Percentiles rank a stretch among this genome's conserved stretches.
phyloP scores from a whole-genome alignment of 2,888 invertebrate genomes.

The Synergus gifuensis region DNA sequence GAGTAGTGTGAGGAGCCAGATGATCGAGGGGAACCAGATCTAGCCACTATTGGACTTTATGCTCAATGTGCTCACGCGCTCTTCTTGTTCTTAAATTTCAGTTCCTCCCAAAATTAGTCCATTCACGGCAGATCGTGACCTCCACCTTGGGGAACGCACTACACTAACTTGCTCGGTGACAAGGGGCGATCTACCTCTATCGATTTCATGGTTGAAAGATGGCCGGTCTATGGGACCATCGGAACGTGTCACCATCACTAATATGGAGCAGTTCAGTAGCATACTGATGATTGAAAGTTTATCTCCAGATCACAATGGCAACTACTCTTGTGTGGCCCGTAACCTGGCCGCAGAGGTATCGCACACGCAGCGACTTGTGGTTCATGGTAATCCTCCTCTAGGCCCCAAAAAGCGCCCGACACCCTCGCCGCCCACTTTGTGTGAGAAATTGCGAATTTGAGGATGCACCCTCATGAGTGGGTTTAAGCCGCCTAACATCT shows the following conservation, averaged over 20 bases:
- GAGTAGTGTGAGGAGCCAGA: not conserved
- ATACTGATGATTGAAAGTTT: slow-evolving; percentile 88
- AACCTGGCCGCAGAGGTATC: slow-evolving; percentile 87
- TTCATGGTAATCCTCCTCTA: slow-evolving; percentile 85
- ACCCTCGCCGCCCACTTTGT: slow-evolving; percentile 70
- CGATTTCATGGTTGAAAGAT: slow-evolving; percentile 88
- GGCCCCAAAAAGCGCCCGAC: slow-evolving; percentile 72
- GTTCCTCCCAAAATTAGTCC: slow-evolving; percentile 89
- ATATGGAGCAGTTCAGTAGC: slow-evolving; percentile 88
- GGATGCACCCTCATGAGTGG: slow-evolving; percentile 54
- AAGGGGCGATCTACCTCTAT: slow-evolving; percentile 87
- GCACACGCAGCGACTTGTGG: slow-evolving; percentile 86
- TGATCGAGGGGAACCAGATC: slow-evolving; percentile 6
- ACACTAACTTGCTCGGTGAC: slow-evolving; percentile 87
- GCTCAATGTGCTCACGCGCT: slow-evolving; percentile 51
- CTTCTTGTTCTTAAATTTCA: slow-evolving; percentile 72
- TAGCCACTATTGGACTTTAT: slow-evolving; percentile 49
- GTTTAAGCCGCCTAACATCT: slow-evolving; percentile 49
- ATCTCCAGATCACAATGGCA: slow-evolving; percentile 87
- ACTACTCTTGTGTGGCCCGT: slow-evolving; percentile 87
- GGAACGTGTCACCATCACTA: slow-evolving; percentile 84
- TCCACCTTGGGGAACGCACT: slow-evolving; percentile 86
- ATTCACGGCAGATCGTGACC: slow-evolving; percentile 83
- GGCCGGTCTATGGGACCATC: slow-evolving; percentile 83
- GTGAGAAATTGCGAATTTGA: slow-evolving; percentile 46